Evolutionary conservation across 2,113 vertebrate species (phyloP).

Genomic region (Heterotilapia buettikoferi): DNA sequence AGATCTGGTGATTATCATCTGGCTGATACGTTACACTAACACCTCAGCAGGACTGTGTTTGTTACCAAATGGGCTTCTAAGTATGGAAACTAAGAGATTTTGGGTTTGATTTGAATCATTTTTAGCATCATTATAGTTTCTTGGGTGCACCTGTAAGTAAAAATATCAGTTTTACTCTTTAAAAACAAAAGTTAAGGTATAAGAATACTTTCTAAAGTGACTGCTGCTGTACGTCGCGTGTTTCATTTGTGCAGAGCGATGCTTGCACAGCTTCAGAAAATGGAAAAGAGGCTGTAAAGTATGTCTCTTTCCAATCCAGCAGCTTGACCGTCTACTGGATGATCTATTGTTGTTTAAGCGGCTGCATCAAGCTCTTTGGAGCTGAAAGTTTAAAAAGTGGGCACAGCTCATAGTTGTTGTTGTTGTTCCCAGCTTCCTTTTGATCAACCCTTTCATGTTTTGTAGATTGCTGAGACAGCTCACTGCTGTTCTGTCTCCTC

Average conservation of each 20-base stretch:
- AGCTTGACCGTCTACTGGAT: not conserved
- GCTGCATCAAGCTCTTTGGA: not conserved
- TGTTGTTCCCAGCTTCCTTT: constrained; percentile 15
- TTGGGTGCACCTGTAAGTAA: not conserved
- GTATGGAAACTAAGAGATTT: not conserved
- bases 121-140: not conserved
- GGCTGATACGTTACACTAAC: not conserved
- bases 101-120: not conserved
- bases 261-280: not conserved
- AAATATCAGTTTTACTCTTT: not conserved
- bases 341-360: not conserved
- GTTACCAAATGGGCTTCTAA: not conserved
- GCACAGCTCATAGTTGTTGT: constrained; percentile 6
- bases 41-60: not conserved
- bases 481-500: constrained; percentile 22
- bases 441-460: constrained; percentile 14
- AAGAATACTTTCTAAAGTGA: not conserved
- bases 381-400: constrained; percentile 15
- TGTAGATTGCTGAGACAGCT: constrained; percentile 35
- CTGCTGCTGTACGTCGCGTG: not conserved
- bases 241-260: not conserved
- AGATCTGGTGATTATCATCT: not conserved
- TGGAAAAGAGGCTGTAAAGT: not conserved
- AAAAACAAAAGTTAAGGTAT: not conserved
- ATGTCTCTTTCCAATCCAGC: not conserved